Base-by-base conservation (phyloP, 53 echinoderm and acorn worm genomes). In the Arbacia lixula region DNA sequence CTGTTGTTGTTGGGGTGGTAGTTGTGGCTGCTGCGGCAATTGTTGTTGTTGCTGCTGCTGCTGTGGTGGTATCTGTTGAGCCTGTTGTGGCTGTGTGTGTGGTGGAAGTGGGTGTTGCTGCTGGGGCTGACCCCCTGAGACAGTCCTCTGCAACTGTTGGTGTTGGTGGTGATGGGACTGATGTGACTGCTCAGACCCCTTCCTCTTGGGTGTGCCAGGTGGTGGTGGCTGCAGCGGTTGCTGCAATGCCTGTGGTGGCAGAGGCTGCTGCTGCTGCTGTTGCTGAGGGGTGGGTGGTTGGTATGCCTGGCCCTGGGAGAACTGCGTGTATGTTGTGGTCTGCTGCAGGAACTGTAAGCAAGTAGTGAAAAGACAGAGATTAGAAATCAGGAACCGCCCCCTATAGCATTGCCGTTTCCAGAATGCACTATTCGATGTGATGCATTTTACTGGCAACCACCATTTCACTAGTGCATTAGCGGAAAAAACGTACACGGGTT, bases 11-110 rank as follows among this genome's bases (percentile, higher is more conserved):
- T 39, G 54, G 31, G 57, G 88, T 37, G n/a, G n/a, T n/a, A n/a
- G 72, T 9, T 82, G 82, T 6, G 60, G 81, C 68, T 81, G 85
- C 71, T 71, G 86, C 25, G 35, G 71, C 41, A 68, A 28, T 27
- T 50, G 73, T 32, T 12, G 68, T 38, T 12, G 25, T 85, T 32
- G 80, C 41, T n/a, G 55, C 39, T 65, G 87, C 22, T 75, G 90
- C 39, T 65, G 76, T 27, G 35, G 54, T 36, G 57, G 88, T 37
- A 72, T 86, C 60, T 89, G 92, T 60, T 65, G 80, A 28, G 67
- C 31, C 54, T 79, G 78, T 26, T 49, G 41, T 14, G 52, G 80
- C 53, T 66, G 52, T 60, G 63, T 53, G 27, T 72, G 85, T 72
- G 72, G 72, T 39, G 63, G 86, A 11, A 32, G 22, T 37, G n/a